Evolutionary conservation across 1,140 invertebrate genomes (phyloP).

Genomic region (Atta colombica): DNA sequence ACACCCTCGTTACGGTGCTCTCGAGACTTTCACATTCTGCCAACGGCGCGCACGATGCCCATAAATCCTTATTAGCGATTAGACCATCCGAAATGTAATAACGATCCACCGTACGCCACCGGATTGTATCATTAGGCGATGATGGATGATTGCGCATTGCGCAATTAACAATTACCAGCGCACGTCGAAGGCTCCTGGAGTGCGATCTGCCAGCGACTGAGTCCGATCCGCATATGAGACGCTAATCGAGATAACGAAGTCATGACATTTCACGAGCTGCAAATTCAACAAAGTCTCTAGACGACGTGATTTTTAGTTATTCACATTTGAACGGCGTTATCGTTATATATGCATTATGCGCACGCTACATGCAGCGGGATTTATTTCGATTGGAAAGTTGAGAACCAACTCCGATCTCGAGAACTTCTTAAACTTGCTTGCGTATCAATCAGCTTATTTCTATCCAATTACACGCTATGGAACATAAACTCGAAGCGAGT

Average conservation of each 20-base stretch:
- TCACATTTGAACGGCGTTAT: slow-evolving; percentile 12
- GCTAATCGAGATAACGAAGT: slow-evolving; percentile 31
- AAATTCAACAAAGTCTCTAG: not conserved
- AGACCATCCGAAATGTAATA: slow-evolving; percentile 77
- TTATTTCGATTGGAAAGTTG: slow-evolving; percentile 30
- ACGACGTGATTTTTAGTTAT: slow-evolving; percentile 18
- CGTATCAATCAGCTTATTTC: not conserved
- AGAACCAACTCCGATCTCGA: slow-evolving; percentile 20
- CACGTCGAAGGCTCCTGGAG: not conserved
- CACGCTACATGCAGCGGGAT: not conserved
- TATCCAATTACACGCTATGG: not conserved
- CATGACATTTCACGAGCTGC: slow-evolving; percentile 24
- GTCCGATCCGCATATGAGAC: not conserved
- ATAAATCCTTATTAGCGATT: slow-evolving; percentile 78
- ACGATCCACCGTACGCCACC: slow-evolving; percentile 65
- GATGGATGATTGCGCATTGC: slow-evolving; percentile 70
- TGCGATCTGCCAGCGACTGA: not conserved
- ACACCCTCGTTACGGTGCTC: slow-evolving; percentile 56
- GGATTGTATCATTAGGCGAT: slow-evolving; percentile 75
- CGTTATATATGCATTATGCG: not conserved
- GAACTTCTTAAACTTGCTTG: slow-evolving; percentile 24
- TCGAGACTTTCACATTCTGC: slow-evolving; percentile 74
- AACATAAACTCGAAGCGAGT: not conserved
- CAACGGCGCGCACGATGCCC: slow-evolving; percentile 66
- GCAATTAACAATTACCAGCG: slow-evolving; percentile 73